Conservation (phyloP, 2,113 vertebrate genomes). For the Chauna torquata region DNA sequence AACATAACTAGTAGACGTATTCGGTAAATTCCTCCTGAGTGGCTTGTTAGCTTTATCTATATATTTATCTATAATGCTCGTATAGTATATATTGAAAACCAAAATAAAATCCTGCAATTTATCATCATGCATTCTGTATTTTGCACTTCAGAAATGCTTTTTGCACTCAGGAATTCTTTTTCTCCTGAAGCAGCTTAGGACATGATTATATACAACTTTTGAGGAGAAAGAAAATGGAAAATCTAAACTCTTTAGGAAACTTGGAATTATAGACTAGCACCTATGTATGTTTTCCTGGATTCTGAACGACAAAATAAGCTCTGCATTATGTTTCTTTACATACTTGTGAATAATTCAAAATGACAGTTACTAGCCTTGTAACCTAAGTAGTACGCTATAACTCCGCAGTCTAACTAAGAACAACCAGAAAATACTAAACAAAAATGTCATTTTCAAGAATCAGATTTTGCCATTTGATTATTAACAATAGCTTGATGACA, state of each 20-base stretch:
- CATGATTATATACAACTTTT: neutral
- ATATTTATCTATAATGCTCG: slow-evolving; percentile 40
- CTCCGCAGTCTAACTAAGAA: neutral
- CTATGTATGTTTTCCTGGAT: neutral
- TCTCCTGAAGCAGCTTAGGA: neutral
- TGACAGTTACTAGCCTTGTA: slow-evolving; percentile 6
- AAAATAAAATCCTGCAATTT: neutral
- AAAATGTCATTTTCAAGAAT: neutral
- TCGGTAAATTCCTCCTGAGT: slow-evolving; percentile 51
- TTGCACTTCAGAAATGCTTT: slow-evolving; percentile 5
- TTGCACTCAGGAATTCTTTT: neutral
- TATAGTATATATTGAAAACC: slow-evolving; percentile 34
- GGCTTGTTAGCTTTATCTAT: slow-evolving; percentile 48
- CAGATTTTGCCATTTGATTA: neutral
- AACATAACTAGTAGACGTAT: slow-evolving; percentile 47
- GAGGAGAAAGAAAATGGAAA: neutral
- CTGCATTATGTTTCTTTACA: neutral
- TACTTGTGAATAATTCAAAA: slow-evolving; percentile 24
- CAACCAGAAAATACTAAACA: slow-evolving; percentile 22
- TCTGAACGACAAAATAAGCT: slow-evolving; percentile 24
- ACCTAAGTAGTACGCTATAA: slow-evolving; percentile 20
- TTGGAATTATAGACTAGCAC: neutral
- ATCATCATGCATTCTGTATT: neutral
- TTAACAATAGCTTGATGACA: neutral
- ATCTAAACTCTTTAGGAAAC: neutral